A percentile compares a stretch with the other conserved stretches of the same genome.
phyloP scores from a whole-genome alignment of 2,888 invertebrate genomes.

The Pristionchus fissidentatus region DNA sequence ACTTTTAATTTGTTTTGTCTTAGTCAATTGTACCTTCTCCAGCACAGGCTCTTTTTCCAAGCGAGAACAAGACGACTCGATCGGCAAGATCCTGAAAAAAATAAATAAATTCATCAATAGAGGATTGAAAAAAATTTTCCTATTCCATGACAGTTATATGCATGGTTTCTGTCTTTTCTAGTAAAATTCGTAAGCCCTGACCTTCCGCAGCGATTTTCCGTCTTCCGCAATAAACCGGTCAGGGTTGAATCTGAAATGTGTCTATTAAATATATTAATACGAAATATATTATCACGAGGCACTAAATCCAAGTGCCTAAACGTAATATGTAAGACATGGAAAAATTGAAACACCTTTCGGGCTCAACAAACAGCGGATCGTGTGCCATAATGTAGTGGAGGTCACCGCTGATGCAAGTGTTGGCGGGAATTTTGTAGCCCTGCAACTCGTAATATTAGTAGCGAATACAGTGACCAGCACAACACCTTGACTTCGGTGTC shows the following conservation, averaged over 20 bases:
- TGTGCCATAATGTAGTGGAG: no score
- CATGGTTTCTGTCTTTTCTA: background rate
- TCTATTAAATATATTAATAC: background rate
- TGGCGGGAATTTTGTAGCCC: no score
- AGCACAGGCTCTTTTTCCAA: background rate
- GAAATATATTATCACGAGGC: no score
- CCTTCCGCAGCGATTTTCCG: background rate
- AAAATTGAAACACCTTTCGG: no score
- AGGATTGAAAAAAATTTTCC: background rate
- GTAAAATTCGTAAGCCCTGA: background rate
- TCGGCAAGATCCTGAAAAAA: background rate
- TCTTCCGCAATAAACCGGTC: background rate
- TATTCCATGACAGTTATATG: background rate
- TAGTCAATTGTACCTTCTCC: background rate
- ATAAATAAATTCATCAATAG: background rate
- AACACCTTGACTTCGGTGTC: slow-evolving; percentile 15
- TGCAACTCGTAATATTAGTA: no score
- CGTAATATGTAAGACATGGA: no score
- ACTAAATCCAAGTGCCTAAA: no score
- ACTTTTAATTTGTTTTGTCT: no score
- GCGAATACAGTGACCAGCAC: no score
- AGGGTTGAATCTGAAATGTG: background rate
- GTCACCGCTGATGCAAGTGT: no score
- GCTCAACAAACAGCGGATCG: no score
- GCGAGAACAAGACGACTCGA: background rate